Conservation (phyloP, 1,140 invertebrate genomes). For the Ooceraea biroi region DNA sequence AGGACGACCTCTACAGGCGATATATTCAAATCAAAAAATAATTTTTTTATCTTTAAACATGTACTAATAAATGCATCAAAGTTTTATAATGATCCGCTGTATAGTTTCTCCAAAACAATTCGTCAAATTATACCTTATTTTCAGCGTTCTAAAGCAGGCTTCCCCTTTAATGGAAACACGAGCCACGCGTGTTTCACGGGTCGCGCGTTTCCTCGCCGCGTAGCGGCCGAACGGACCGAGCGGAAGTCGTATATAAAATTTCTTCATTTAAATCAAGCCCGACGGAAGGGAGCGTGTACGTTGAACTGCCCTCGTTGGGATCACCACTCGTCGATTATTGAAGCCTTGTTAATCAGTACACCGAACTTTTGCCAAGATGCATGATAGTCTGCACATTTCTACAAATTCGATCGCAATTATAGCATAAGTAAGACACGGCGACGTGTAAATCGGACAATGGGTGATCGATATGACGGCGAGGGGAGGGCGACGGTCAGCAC, state of each 20-base stretch:
- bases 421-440: neutral
- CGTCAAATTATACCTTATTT: too few species aligned
- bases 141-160: too few species aligned
- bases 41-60: too few species aligned
- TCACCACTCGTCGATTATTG: neutral
- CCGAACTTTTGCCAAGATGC: neutral
- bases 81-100: too few species aligned
- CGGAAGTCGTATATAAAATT: slow-evolving; percentile 29
- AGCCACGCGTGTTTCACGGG: slow-evolving; percentile 52
- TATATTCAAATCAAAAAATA: too few species aligned
- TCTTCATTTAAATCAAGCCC: slow-evolving; percentile 20
- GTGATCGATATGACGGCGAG: slow-evolving; percentile 10
- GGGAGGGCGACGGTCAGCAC: too few species aligned
- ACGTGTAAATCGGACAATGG: neutral
- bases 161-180: slow-evolving; percentile 75
- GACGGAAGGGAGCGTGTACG: neutral
- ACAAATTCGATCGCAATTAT: neutral
- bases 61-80: too few species aligned
- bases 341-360: neutral
- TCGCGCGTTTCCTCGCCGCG: slow-evolving; percentile 44
- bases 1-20: too few species aligned
- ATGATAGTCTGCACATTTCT: neutral
- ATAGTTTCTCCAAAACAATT: too few species aligned
- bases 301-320: neutral
- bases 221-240: slow-evolving; percentile 14